phyloP scores from a whole-genome alignment of 2,888 invertebrate genomes.

The Rhagophthalmus giganteus region DNA sequence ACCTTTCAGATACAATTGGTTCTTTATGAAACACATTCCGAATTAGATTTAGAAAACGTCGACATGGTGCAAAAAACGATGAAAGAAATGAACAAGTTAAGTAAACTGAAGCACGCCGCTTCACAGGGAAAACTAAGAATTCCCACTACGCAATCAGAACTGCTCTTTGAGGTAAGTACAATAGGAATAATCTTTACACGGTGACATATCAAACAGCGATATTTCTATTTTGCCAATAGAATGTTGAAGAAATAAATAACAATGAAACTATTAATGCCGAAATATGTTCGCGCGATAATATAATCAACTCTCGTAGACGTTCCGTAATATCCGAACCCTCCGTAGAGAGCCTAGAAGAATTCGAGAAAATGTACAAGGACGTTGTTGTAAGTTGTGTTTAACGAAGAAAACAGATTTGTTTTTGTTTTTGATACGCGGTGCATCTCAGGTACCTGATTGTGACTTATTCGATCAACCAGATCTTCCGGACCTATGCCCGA shows the following conservation, averaged over 20 bases:
- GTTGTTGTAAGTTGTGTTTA: conserved; percentile 31
- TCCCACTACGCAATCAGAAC: conserved; percentile 9
- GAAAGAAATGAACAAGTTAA: conserved; percentile 70
- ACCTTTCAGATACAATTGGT: conserved; percentile 70
- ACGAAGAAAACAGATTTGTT: neutral
- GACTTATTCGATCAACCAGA: conserved; percentile 69
- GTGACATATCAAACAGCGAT: neutral
- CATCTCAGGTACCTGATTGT: conserved; percentile 65
- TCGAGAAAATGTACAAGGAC: conserved; percentile 28
- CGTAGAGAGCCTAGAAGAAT: conserved; percentile 7
- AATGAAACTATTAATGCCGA: conserved; percentile 38
- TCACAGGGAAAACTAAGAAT: conserved; percentile 47
- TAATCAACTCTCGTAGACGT: conserved; percentile 9
- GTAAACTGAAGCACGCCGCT: conserved; percentile 68
- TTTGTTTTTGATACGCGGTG: neutral
- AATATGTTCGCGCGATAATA: conserved; percentile 23
- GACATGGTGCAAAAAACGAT: conserved; percentile 72
- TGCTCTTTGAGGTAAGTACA: conserved; percentile 14
- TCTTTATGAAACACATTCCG: conserved; percentile 80
- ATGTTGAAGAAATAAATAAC: conserved; percentile 45
- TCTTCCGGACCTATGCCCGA: conserved; percentile 63
- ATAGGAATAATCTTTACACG: too few relatives aligned
- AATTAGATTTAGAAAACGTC: conserved; percentile 73
- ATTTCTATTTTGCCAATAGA: neutral
- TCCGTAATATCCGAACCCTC: conserved; percentile 15